phyloP scores from a whole-genome alignment of 2,113 vertebrate species.

The Smithornis capensis region DNA sequence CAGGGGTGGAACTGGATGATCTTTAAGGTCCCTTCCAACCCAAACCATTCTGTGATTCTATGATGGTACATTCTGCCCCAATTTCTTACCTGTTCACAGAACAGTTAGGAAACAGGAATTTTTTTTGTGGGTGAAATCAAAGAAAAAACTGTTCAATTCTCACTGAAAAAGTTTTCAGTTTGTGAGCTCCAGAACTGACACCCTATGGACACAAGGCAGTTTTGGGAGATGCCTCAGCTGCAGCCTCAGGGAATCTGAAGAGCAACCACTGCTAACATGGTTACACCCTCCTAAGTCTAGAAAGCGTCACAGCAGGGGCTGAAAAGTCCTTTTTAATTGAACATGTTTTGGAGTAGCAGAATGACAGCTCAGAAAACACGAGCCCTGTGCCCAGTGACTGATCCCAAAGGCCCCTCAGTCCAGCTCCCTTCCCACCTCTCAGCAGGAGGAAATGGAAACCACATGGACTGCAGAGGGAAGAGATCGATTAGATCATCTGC shows the following conservation, averaged over 20 bases:
- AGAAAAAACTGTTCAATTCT: not conserved
- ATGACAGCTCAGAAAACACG: not conserved
- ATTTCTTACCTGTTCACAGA: not conserved
- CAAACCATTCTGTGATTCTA: not conserved
- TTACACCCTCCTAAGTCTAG: not conserved
- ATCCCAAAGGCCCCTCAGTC: not conserved
- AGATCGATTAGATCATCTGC: not conserved
- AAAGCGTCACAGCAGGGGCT: not conserved
- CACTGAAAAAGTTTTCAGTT: not conserved
- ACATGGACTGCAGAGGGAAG: not conserved
- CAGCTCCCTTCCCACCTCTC: not conserved
- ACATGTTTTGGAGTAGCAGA: not conserved
- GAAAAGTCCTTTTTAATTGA: not conserved
- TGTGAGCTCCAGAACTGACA: not conserved
- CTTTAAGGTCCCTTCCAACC: not conserved
- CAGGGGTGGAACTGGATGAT: not conserved
- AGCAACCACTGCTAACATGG: not conserved
- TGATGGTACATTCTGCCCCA: not conserved
- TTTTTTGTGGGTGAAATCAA: not conserved
- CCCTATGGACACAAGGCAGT: not conserved
- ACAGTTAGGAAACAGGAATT: not conserved
- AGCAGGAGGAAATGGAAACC: conserved; percentile 26
- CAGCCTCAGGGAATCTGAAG: not conserved
- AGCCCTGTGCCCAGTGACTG: not conserved
- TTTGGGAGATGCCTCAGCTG: not conserved